These are phyloP conservation scores for Chaetops frenatus DNA, from an alignment of 2,113 vertebrate genomes.

Conservation along the genomic window DNA sequence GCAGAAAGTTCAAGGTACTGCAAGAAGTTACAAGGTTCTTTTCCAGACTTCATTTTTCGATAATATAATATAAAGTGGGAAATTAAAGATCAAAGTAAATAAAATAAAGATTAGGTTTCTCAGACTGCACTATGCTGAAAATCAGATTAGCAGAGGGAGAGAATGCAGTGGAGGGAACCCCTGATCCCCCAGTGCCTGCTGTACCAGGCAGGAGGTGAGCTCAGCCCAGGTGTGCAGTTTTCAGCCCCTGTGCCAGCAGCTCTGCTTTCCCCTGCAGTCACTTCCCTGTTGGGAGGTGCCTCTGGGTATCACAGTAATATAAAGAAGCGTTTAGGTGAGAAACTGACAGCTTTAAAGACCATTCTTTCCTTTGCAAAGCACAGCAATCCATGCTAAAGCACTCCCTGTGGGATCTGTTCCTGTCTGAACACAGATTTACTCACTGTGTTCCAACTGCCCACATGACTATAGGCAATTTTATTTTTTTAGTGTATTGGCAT, in stretches of 20 bases:
- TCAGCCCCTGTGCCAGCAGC: background rate
- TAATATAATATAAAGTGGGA: background rate
- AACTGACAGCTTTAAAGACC: background rate
- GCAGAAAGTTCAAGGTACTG: background rate
- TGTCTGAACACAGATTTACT: background rate
- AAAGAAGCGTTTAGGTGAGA: background rate
- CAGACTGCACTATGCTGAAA: background rate
- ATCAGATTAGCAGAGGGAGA: background rate
- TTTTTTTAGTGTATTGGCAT: background rate
- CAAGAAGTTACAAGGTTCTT: background rate
- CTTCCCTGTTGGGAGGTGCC: background rate
- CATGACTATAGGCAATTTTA: background rate
- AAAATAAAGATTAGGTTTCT: background rate
- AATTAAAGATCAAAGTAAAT: background rate
- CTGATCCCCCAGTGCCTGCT: background rate
- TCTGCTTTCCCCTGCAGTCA: background rate
- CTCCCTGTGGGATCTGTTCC: background rate
- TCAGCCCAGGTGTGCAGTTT: background rate
- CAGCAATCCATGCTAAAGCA: background rate
- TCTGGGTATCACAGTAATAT: background rate
- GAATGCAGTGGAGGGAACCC: background rate
- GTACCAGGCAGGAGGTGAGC: background rate
- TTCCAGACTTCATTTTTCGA: background rate
- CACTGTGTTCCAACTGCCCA: background rate
- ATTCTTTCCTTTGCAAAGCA: background rate